A percentile compares a stretch with the other conserved stretches of the same genome.
Evolutionary conservation across 2,113 vertebrate genomes (phyloP).

Genomic region (Myocastor coypus): DNA sequence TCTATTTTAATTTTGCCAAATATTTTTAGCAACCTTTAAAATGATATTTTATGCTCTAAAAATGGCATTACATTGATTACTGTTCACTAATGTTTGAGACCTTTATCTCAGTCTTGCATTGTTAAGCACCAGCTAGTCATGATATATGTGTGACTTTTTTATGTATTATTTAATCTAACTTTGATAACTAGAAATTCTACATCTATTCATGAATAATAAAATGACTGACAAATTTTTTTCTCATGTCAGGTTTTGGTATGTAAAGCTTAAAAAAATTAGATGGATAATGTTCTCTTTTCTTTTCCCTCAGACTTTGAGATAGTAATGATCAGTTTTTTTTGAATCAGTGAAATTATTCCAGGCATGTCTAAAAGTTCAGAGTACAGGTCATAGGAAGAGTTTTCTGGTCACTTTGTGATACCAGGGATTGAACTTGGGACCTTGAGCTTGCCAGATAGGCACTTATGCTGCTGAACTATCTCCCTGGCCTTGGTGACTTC

Average conservation of each 20-base stretch:
- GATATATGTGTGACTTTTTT: background rate
- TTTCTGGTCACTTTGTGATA: background rate
- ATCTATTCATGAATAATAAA: background rate
- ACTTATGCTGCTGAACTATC: too few relatives aligned
- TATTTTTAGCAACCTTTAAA: slow-evolving; percentile 10
- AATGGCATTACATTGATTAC: background rate
- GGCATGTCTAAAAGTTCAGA: background rate
- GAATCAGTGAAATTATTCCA: slow-evolving; percentile 1
- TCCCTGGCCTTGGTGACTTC: too few relatives aligned
- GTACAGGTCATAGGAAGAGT: background rate
- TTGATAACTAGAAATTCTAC: background rate
- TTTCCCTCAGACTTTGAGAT: background rate
- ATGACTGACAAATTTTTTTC: background rate
- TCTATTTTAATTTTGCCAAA: background rate
- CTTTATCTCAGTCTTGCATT: background rate
- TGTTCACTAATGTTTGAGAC: background rate
- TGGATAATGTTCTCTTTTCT: background rate
- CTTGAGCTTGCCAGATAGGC: too few relatives aligned
- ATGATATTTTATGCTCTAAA: background rate
- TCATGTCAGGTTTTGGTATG: background rate
- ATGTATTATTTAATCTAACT: background rate
- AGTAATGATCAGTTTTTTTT: background rate
- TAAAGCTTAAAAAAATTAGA: background rate
- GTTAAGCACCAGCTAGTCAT: background rate
- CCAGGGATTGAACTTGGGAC: too few relatives aligned